These are phyloP conservation scores for Lagorchestes hirsutus DNA, from an alignment of 2,797 vertebrate genomes.

Conservation along the genomic window DNA sequence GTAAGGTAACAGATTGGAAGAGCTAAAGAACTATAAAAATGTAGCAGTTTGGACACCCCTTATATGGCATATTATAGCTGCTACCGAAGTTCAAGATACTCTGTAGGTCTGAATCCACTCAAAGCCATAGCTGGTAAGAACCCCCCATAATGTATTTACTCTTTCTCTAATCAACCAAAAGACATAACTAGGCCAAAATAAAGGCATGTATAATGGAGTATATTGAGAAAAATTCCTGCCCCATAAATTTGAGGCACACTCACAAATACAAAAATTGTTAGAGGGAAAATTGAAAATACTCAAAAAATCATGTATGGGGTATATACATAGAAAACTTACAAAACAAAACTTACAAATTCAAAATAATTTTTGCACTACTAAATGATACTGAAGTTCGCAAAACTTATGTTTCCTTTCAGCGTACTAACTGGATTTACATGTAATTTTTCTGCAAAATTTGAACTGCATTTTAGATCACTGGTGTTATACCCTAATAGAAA, in stretches of 20 bases:
- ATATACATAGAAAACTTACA: neutral
- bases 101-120: neutral
- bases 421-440: neutral
- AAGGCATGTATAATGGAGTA: neutral
- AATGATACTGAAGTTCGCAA: neutral
- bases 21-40: neutral
- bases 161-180: neutral
- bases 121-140: neutral
- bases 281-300: neutral
- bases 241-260: neutral
- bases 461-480: neutral
- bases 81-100: neutral
- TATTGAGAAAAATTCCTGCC: neutral
- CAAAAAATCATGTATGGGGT: neutral
- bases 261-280: neutral
- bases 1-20: neutral
- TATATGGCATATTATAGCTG: neutral
- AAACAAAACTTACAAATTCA: neutral
- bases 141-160: neutral
- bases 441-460: neutral
- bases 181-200: neutral
- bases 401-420: neutral
- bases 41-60: neutral
- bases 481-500: neutral
- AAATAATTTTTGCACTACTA: neutral